A percentile compares a stretch with the other conserved stretches of the same genome.
These are phyloP conservation scores for Trematomus loennbergii DNA, from an alignment of 2,113 vertebrate genomes.

Conservation along the genomic window DNA sequence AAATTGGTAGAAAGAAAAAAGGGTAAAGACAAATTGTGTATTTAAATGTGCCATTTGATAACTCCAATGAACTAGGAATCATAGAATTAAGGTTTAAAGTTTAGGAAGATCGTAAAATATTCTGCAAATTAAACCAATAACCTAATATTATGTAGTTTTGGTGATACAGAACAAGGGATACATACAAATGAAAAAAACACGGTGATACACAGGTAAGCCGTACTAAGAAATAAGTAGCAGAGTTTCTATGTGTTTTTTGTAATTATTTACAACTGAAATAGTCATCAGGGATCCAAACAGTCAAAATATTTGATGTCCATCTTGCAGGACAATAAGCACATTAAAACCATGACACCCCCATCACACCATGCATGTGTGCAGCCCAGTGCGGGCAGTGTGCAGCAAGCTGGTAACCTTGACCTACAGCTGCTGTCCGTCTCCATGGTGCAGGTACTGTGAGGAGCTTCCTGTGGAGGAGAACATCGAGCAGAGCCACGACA, in stretches of 20 bases:
- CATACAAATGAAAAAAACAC: background rate
- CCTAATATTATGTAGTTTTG: background rate
- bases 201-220: too few relatives aligned
- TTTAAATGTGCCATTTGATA: too few relatives aligned
- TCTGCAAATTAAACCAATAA: background rate
- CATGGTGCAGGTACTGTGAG: conserved; percentile 87
- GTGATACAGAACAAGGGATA: background rate
- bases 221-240: too few relatives aligned
- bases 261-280: too few relatives aligned
- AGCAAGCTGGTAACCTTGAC: conserved; percentile 80
- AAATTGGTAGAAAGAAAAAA: too few relatives aligned
- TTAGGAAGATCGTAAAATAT: background rate
- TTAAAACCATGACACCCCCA: background rate
- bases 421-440: conserved; percentile 81
- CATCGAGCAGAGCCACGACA: conserved; percentile 85
- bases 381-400: conserved; percentile 38
- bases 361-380: conserved; percentile 17
- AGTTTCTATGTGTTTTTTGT: background rate
- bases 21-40: too few relatives aligned
- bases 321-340: background rate
- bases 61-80: too few relatives aligned
- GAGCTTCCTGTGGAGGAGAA: conserved; percentile 90
- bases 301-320: background rate
- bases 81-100: too few relatives aligned
- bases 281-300: background rate